A percentile compares a stretch with the other conserved stretches of the same genome.
Conservation (phyloP, 2,113 vertebrate genomes). For the Forbesichthys papilliferus region DNA sequence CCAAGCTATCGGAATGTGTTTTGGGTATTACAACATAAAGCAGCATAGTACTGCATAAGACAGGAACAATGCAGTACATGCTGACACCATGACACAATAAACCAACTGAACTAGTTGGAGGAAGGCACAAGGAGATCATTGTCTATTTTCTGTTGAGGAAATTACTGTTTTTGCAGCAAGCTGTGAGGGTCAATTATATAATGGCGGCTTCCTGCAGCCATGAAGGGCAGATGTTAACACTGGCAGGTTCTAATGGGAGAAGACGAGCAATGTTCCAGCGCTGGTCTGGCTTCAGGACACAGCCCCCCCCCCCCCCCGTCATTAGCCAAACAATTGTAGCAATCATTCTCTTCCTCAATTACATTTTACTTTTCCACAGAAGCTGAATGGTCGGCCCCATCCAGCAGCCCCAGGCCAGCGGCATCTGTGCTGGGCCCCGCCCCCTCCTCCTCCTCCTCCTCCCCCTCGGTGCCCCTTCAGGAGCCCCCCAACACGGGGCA, state of each 20-base stretch:
- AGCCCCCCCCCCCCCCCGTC: constrained; percentile 1
- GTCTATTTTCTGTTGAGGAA: no score
- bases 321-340: constrained; percentile 12
- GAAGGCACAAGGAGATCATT: not conserved
- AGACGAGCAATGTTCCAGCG: constrained; percentile 50
- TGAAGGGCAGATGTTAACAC: constrained; percentile 49
- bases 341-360: constrained; percentile 26
- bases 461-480: constrained; percentile 41
- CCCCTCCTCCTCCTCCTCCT: constrained; percentile 30
- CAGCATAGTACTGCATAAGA: no score
- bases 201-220: constrained; percentile 79
- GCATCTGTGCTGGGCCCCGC: constrained; percentile 44
- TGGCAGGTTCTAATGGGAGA: constrained; percentile 49
- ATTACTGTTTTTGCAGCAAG: not conserved
- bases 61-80: no score
- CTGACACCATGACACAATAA: no score
- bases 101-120: not conserved
- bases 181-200: constrained; percentile 59
- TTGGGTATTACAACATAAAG: not conserved
- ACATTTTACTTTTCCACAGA: constrained; percentile 47
- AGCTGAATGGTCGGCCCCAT: constrained; percentile 40
- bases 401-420: constrained; percentile 35
- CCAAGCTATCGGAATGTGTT: no score
- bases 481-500: constrained; percentile 23
- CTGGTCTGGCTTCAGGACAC: constrained; percentile 48